Evolutionary conservation across 2,113 vertebrate genomes (phyloP), one percentile per base, ranked within the genome.

Genomic region (Stegastes partitus): DNA sequence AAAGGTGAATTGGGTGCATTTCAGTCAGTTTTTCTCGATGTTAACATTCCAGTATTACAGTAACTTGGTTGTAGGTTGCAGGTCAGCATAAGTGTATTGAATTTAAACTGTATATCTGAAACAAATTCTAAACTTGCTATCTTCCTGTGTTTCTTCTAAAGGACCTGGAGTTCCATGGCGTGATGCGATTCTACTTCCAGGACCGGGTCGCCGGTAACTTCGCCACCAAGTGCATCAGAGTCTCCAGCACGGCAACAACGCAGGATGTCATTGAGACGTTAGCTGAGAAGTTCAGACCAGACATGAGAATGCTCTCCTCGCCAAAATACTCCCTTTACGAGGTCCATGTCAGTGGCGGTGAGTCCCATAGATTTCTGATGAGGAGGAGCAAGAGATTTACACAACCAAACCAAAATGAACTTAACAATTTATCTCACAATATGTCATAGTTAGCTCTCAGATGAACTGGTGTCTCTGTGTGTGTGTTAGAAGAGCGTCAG

Each of bases 161-260:
- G 98, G 98, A 99, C 87, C 80, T 99, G 74, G 98, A 99, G 92
- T 99, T 99, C 90, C 98, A 99, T 79, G 98, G 98, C 66, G 98
- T 99, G 76, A 99, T 99, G 98, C 95, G 98, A 70, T 99, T 99
- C 93, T 99, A 99, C 92, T 99, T 99, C 93, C 98, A 99, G 96
- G 98, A 99, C 85, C 96, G 97, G 87, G 96, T 99, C 70, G 98
- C 98, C 16, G 98, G 98, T 58, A 99, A 99, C 93, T 99, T 99
- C 22, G 98, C 98, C 81, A 99, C 98, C 45, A 99, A 99, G 80
- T 99, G 98, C 83, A 99, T 99, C 82, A 94, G 98, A 54, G 98
- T 99, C 28, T 99, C 97, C 16, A 99, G 97, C 89, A 99, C 98
- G 0, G 98, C 98, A 21, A 99, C 98, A 75, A 99, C 98, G 3